Evolutionary conservation across 2,797 vertebrate species (phyloP).

Genomic region (Gymnocypris eckloni): DNA sequence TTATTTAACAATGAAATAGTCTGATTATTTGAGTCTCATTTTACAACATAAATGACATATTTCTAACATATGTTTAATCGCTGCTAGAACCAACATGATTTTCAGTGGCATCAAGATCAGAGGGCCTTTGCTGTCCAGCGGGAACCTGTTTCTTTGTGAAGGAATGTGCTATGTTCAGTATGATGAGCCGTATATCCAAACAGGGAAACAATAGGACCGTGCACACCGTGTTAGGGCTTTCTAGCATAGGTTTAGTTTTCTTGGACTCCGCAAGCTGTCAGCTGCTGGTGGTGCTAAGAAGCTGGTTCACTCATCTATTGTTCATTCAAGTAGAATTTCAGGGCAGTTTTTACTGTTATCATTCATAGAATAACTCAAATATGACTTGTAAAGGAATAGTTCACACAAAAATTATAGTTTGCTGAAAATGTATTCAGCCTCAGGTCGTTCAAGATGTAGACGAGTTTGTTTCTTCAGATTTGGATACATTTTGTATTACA

Average conservation of each 20-base stretch:
- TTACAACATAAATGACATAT: not conserved
- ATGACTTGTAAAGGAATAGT: not conserved
- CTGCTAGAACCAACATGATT: not conserved
- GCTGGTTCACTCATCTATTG: not conserved
- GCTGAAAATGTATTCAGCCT: not conserved
- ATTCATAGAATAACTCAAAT: not conserved
- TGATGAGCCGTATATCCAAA: not conserved
- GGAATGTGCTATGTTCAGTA: slow-evolving; percentile 38
- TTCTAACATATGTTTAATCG: not conserved
- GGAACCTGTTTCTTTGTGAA: not conserved
- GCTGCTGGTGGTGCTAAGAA: slow-evolving; percentile 12
- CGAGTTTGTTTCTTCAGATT: not conserved
- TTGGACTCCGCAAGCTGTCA: slow-evolving; percentile 44
- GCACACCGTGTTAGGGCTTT: not conserved
- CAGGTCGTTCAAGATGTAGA: not conserved
- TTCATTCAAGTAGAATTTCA: slow-evolving; percentile 24
- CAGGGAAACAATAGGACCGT: not conserved
- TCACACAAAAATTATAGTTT: not conserved
- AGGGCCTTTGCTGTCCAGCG: not conserved
- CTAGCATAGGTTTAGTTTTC: slow-evolving; percentile 25
- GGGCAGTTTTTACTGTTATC: not conserved
- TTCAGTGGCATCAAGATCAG: not conserved
- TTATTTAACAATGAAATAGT: not conserved
- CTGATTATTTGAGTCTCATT: not conserved
- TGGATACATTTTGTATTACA: not conserved